Evolutionary conservation across 2,113 vertebrate genomes (phyloP), one percentile per base, ranked within the genome.

Genomic region (Xyliphius kryptos): DNA sequence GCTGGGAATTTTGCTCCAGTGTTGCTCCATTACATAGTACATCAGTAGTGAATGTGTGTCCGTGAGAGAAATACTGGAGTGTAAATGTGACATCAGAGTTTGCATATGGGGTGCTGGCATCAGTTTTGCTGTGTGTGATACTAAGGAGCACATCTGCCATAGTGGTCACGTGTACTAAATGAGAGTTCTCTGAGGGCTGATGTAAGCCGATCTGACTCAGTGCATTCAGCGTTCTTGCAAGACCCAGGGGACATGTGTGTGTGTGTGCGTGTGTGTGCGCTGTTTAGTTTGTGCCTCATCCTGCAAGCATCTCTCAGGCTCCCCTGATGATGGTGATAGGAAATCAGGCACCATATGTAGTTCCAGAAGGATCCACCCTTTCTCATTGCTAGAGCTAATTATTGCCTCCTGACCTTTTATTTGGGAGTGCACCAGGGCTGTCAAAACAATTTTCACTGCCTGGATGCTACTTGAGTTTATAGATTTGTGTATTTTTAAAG

Each of bases 121-220:
- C n/a, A n/a, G n/a, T n/a, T n/a, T n/a, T n/a, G n/a, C n/a, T 26
- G 22, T 26, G 22, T 6, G 54, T 58, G 59, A 38, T 41, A 15
- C 38, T 65, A 38, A 15, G 47, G 73, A 75, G 54, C 79, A 84
- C 81, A 84, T 85, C 81, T 86, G 79, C 81, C 71, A 71, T 57
- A 74, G 69, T 72, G 63, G 63, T 73, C 52, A 71, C 78, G 69
- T 77, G 67, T 60, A 68, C 74, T 74, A 15, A 57, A 52, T 47
- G 70, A 70, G 71, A 71, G 77, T 72, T 76, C 78, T 73, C 71
- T 74, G 13, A 57, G 43, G 60, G 63, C 71, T 87, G 79, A 84
- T 77, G 80, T 84, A 81, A 82, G 74, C 66, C 69, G 48, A 63
- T 78, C 75, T 86, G 85, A 85, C 73, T 87, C 83, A 82, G 70